These are phyloP conservation scores for Lepidurus apus DNA, from an alignment of 1,140 invertebrate genomes.

Conservation along the genomic window DNA sequence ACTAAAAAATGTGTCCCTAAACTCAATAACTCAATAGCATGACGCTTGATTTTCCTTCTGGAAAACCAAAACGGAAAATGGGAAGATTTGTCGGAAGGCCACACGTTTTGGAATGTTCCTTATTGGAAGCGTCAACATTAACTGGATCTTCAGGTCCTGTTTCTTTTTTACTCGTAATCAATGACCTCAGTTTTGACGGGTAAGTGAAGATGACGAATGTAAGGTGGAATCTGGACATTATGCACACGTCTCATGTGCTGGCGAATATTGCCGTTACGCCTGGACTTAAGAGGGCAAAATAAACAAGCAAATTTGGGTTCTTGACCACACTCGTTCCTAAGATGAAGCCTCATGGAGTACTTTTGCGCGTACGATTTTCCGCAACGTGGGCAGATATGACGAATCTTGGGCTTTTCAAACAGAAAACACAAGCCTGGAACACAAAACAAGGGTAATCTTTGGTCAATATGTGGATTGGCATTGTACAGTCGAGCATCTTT, in stretches of 20 bases:
- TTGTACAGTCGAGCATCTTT: neutral
- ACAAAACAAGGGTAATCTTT: constrained; percentile 19
- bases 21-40: neutral
- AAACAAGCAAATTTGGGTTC: constrained; percentile 46
- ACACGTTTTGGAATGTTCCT: constrained; percentile 14
- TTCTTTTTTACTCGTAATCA: neutral
- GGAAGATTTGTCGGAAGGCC: constrained; percentile 5
- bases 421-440: constrained; percentile 18
- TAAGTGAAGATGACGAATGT: constrained; percentile 10
- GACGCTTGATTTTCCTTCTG: neutral
- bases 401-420: constrained; percentile 13
- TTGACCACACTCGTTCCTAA: constrained; percentile 39
- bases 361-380: constrained; percentile 39
- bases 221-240: constrained; percentile 34
- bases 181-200: neutral
- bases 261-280: constrained; percentile 38
- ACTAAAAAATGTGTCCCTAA: neutral
- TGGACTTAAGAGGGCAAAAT: constrained; percentile 40
- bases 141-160: neutral
- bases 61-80: neutral
- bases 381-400: constrained; percentile 37
- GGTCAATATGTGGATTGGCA: neutral
- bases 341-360: constrained; percentile 39
- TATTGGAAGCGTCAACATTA: neutral
- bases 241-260: constrained; percentile 38